Base-by-base conservation (phyloP, 2,113 vertebrate genomes). In the mouse (Mus musculus) region DNA sequence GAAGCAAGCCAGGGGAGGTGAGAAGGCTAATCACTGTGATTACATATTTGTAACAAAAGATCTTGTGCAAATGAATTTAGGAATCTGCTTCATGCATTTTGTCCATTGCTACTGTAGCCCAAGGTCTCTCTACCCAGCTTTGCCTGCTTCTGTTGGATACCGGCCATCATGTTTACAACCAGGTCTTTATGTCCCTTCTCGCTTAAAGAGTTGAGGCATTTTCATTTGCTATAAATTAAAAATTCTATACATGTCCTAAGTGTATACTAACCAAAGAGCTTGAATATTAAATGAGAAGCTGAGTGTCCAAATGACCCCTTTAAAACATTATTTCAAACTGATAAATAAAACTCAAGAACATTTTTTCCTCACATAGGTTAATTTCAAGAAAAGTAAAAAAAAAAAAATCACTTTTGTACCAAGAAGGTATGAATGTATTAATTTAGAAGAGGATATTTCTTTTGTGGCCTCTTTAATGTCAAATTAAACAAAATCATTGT, bases 381-480 rank as follows among this genome's bases (percentile, higher is more conserved):
- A 88, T 92, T 96, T 93, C 49, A 90, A 72, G 92, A 96, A 96
- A 95, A 14, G 17, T 82, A 52, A 85, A 54, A 85, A 59, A 14
- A 49, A 49, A 85, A 65, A 78, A n/a, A 71, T 82, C 63, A 93
- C 17, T n/a, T 22, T 76, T 93, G 52, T 36, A 80, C 3, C 88
- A 73, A 80, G 52, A 94, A 73, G 13, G 42, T 73, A 69, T 59
- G 39, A 91, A 77, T 87, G 73, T 9, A 22, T 14, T 86, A 87
- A 89, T 86, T 89, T 22, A 91, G 91, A 90, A 46, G n/a, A 84
- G 33, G 73, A 78, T 63, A 22, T 33, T 85, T 92, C 63, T 89
- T 36, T 89, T 88, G 54, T 89, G 24, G 10, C 10, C 63, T 28
- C 65, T 88, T 93, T 93, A 90, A 90, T 91, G 88, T 93, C 95